Percentiles rank a stretch among this genome's conserved stretches.
phyloP scores from a whole-genome alignment of 2,888 invertebrate genomes.

The Ligdia adustata region DNA sequence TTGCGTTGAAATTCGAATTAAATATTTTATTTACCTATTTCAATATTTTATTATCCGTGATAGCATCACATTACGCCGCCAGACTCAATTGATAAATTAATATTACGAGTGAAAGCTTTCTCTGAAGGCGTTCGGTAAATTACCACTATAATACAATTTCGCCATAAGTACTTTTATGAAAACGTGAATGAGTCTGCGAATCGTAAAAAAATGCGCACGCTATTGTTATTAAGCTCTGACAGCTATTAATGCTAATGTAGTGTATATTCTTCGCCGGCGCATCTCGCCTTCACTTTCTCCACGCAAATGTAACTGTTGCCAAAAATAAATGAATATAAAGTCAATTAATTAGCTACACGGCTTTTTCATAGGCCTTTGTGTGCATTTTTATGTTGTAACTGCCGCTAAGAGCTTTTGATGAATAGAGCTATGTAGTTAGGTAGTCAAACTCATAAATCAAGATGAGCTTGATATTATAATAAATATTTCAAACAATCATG shows the following conservation, averaged over 20 bases:
- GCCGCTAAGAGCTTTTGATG: slow-evolving; percentile 7
- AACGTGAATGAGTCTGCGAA: slow-evolving; percentile 38
- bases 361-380: slow-evolving; percentile 26
- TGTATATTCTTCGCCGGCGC: slow-evolving; percentile 43
- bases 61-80: slow-evolving; percentile 6
- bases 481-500: too few species aligned
- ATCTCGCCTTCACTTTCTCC: slow-evolving; percentile 58
- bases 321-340: slow-evolving; percentile 47
- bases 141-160: slow-evolving; percentile 23
- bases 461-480: too few species aligned
- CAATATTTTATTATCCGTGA: neutral
- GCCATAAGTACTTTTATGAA: slow-evolving; percentile 21
- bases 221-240: slow-evolving; percentile 40
- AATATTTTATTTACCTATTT: too few species aligned
- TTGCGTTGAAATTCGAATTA: slow-evolving; percentile 14
- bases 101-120: slow-evolving; percentile 29
- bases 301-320: slow-evolving; percentile 44
- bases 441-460: slow-evolving; percentile 19
- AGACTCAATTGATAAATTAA: neutral
- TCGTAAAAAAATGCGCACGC: slow-evolving; percentile 35
- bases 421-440: slow-evolving; percentile 9
- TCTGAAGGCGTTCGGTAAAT: slow-evolving; percentile 19
- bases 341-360: slow-evolving; percentile 30
- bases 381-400: slow-evolving; percentile 10
- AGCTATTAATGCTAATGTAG: slow-evolving; percentile 44